Conservation (phyloP, 2,797 vertebrate species). For the Tapirus indicus region DNA sequence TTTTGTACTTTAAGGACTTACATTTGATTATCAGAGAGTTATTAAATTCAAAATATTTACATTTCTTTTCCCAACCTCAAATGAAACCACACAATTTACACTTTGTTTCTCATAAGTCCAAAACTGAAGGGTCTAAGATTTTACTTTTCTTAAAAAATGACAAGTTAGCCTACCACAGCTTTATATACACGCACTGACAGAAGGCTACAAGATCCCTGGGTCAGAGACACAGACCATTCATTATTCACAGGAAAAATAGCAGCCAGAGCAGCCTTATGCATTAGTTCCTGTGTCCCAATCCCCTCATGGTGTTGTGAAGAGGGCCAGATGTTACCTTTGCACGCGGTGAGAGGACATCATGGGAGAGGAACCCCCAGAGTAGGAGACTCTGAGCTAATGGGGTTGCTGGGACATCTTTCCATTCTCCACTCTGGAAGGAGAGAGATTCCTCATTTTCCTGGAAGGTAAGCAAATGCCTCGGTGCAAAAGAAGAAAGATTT, state of each 20-base stretch:
- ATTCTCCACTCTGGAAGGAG: neutral
- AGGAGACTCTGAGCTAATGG: neutral
- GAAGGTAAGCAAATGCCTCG: neutral
- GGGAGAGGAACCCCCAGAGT: neutral
- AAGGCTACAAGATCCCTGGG: neutral
- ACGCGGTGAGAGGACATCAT: neutral
- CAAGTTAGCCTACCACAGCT: neutral
- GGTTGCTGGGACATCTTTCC: neutral
- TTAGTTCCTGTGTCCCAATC: neutral
- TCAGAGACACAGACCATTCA: neutral
- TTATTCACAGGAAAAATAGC: neutral
- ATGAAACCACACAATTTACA: neutral
- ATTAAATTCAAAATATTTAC: neutral
- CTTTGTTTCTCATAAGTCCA: neutral
- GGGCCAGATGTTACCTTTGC: neutral
- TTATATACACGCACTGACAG: neutral
- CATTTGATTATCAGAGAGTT: neutral
- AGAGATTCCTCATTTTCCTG: neutral
- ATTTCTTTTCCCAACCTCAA: neutral
- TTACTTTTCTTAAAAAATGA: neutral
- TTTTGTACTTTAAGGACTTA: neutral
- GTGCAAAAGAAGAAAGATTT: neutral
- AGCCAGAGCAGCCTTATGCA: neutral
- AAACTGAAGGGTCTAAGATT: neutral
- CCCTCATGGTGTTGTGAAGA: neutral